Evolutionary conservation across 2,888 invertebrate genomes (phyloP).

Genomic region (Ornithoptera alexandrae): DNA sequence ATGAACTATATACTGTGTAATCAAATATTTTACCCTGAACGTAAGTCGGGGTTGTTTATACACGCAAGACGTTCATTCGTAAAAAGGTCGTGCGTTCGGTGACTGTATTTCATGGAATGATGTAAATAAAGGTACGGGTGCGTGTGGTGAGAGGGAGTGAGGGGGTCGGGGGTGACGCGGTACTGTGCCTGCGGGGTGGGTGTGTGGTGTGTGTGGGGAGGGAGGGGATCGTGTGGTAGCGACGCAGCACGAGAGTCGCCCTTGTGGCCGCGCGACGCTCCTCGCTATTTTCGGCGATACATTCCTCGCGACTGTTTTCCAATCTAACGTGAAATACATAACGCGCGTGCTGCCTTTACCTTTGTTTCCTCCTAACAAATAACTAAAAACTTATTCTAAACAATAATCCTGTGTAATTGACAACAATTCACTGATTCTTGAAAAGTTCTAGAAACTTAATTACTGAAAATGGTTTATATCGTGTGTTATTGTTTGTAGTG

Average conservation of each 20-base stretch:
- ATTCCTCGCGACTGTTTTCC: constrained; percentile 78
- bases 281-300: constrained; percentile 77
- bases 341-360: constrained; percentile 69
- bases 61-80: constrained; percentile 55
- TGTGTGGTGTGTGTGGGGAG: too few relatives aligned
- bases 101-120: constrained; percentile 59
- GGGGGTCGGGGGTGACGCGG: too few relatives aligned
- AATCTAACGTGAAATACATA: constrained; percentile 77
- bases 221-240: constrained; percentile 19
- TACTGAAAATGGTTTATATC: neutral
- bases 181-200: too few relatives aligned
- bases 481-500: neutral
- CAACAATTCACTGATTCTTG: neutral
- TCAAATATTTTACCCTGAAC: constrained; percentile 40
- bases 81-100: constrained; percentile 52
- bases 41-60: constrained; percentile 51
- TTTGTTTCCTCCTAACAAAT: constrained; percentile 58
- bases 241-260: constrained; percentile 69
- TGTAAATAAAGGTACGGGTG: constrained; percentile 72
- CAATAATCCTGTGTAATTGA: constrained; percentile 39
- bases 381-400: constrained; percentile 39
- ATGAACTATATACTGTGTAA: constrained; percentile 3
- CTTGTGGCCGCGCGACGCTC: constrained; percentile 67
- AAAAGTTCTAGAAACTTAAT: constrained; percentile 5
- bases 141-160: constrained; percentile 34